Conservation (phyloP, 2,888 invertebrate species). For the Watsonalla binaria region DNA sequence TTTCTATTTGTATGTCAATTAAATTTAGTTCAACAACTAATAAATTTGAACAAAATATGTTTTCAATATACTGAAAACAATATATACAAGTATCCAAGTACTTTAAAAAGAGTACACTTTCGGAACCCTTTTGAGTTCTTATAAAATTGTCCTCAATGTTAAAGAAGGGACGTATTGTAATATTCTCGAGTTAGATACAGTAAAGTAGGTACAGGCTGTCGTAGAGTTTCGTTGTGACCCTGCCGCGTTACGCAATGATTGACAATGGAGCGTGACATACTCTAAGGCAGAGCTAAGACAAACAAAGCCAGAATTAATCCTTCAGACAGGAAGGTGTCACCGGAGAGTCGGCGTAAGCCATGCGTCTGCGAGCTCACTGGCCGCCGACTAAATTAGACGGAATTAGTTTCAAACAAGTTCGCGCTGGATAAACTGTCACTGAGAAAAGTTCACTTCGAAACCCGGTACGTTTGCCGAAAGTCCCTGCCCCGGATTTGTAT, state of each 20-base stretch:
- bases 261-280: constrained; percentile 25
- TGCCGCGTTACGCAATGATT: neutral
- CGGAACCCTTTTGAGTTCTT: too few species aligned
- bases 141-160: too few species aligned
- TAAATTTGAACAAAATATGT: neutral
- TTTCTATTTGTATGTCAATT: constrained; percentile 10
- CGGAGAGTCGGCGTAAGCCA: constrained; percentile 32
- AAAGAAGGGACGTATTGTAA: too few species aligned
- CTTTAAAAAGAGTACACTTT: too few species aligned
- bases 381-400: constrained; percentile 48
- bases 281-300: constrained; percentile 27
- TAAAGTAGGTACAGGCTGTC: too few species aligned
- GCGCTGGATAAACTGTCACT: constrained; percentile 44
- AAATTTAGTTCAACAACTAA: constrained; percentile 14
- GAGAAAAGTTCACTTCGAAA: constrained; percentile 29
- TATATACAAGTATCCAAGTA: too few species aligned
- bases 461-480: constrained; percentile 17
- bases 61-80: too few species aligned
- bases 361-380: constrained; percentile 27
- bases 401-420: constrained; percentile 55
- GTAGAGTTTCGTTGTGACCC: neutral
- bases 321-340: constrained; percentile 41
- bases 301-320: constrained; percentile 49
- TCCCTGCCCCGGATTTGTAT: constrained; percentile 27
- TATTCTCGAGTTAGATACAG: too few species aligned